A percentile compares a stretch with the other conserved stretches of the same genome.
Evolutionary conservation across 2,888 invertebrate genomes (phyloP).

Genomic region (Dermolepida albohirtum): DNA sequence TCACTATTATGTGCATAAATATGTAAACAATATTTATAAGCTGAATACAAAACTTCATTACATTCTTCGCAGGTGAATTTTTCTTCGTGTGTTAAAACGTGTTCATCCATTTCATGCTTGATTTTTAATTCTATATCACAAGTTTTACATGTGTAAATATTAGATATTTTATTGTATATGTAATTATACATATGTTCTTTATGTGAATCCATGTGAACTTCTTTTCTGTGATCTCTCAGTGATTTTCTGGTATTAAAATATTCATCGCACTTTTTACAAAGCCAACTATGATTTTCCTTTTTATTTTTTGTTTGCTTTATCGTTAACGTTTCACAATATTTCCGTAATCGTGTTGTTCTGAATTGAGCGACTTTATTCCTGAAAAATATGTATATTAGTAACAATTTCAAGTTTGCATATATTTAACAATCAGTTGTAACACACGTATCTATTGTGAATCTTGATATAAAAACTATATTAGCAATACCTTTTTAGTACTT

Average conservation of each 20-base stretch:
- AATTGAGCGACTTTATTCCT: no score
- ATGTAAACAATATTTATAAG: slow-evolving; percentile 54
- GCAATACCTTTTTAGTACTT: no score
- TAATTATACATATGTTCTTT: slow-evolving; percentile 48
- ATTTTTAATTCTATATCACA: slow-evolving; percentile 42
- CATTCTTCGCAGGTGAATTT: slow-evolving; percentile 41
- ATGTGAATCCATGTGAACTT: slow-evolving; percentile 38
- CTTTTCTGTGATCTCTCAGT: slow-evolving; percentile 54
- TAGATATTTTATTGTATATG: slow-evolving; percentile 55
- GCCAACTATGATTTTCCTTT: slow-evolving; percentile 53
- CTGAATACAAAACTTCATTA: slow-evolving; percentile 45
- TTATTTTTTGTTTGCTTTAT: no score
- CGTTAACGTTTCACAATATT: background rate
- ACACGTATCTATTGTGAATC: no score
- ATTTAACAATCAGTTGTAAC: no score
- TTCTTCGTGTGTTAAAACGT: slow-evolving; percentile 46
- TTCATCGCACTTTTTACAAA: slow-evolving; percentile 66
- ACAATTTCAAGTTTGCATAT: no score
- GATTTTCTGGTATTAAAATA: slow-evolving; percentile 56
- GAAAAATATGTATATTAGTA: no score
- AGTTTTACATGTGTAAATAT: slow-evolving; percentile 48
- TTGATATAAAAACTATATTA: no score
- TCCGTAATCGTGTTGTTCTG: background rate
- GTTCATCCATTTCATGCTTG: slow-evolving; percentile 44
- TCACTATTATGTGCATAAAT: slow-evolving; percentile 35